Evolutionary conservation across 2,113 vertebrate genomes (phyloP).

Genomic region (Anguilla rostrata): DNA sequence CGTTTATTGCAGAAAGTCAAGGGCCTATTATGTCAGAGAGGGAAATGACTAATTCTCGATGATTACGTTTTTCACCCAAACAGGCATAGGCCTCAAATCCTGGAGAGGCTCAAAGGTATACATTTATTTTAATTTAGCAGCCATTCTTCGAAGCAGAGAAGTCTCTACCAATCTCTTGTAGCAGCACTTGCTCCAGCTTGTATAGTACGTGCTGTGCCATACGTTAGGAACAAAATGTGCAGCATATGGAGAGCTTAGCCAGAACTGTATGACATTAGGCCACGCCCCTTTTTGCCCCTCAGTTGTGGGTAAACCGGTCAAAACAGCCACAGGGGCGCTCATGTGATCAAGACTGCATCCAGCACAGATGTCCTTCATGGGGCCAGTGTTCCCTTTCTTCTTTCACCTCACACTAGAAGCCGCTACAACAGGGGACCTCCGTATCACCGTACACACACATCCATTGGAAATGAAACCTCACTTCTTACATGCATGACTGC

Average conservation of each 20-base stretch:
- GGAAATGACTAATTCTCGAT: background rate
- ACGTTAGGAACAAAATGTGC: background rate
- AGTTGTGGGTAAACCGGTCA: conserved; percentile 2
- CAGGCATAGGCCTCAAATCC: background rate
- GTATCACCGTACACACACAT: background rate
- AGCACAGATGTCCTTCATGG: background rate
- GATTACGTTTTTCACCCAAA: background rate
- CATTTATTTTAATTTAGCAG: background rate
- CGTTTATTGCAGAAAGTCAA: background rate
- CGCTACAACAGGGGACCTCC: background rate
- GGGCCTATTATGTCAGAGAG: conserved; percentile 3
- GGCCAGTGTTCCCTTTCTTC: background rate
- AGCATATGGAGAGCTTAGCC: background rate
- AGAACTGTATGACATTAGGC: background rate
- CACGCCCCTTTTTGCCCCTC: background rate
- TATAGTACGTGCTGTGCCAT: background rate
- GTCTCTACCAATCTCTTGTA: background rate
- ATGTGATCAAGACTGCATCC: background rate
- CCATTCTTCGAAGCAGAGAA: background rate
- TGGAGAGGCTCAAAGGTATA: background rate
- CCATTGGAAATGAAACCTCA: background rate
- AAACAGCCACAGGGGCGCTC: background rate
- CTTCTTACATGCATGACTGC: background rate
- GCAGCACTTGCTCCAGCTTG: background rate
- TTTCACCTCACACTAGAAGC: background rate